Evolutionary conservation across 30 jellyfish, hydroid and myxozoan species (phyloP), one percentile per base, ranked within the genome.

Genomic region (Hydractinia echinata): DNA sequence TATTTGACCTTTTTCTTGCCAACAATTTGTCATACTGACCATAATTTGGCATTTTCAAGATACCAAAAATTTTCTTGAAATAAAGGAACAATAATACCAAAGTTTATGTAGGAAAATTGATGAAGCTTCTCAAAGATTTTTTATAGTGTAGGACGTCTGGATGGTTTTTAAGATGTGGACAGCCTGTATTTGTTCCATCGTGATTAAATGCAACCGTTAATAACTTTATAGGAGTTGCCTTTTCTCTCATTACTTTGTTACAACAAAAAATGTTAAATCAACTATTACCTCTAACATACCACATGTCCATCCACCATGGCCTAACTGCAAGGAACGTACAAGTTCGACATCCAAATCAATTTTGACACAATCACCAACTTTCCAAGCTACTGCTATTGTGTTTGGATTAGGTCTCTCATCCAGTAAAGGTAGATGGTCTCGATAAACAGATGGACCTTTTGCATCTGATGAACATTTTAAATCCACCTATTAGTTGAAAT

Each of bases 301-400:
- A 79, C 85, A 81, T 3, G 97, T 84, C 97, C 97, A 91, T 21
- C 97, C 97, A 1, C 97, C 97, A 71, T 91, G 97, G 4, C 97
- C 97, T 44, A 77, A 84, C 62, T 91, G 97, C 69, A 91, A 58
- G 5, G 97, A 85, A 70, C 81, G 96, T 19, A 91, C 96, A 13
- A 86, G 91, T 73, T 91, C 97, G 18, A 91, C 11, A 54, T 86
- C 97, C 15, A 91, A 82, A 77, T 85, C 96, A 53, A 91, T 82
- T 55, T 66, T 81, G 51, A 91, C 97, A 11, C 74, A 64, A 71
- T 91, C 96, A 39, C 89, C 97, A 50, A 91, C 72, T 20, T 83
- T 39, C 95, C 94, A 91, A 7, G 79, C 7, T 18, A 39, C 70
- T 4, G 73, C 30, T n/a, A 51, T 4, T 51, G 53, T 30, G 56